These are phyloP conservation scores for Synergus japonicus DNA, from an alignment of 2,888 invertebrate genomes.

Conservation along the genomic window DNA sequence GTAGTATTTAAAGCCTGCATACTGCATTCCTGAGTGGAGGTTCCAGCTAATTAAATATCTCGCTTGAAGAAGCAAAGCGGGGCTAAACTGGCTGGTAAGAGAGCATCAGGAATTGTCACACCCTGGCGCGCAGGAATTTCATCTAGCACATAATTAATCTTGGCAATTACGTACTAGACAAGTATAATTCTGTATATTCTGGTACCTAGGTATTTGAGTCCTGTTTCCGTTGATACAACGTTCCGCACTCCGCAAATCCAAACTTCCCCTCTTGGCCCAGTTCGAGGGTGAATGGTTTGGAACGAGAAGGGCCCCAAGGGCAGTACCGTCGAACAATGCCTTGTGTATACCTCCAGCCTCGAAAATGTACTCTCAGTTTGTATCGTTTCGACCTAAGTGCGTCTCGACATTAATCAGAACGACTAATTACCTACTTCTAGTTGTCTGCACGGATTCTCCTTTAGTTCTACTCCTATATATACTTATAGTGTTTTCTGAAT, in stretches of 20 bases:
- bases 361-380: conserved; percentile 7
- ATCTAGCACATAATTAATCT: conserved; percentile 73
- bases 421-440: not conserved
- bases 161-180: conserved; percentile 67
- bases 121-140: conserved; percentile 67
- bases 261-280: conserved; percentile 36
- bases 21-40: conserved; percentile 37
- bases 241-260: conserved; percentile 58
- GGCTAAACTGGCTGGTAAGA: conserved; percentile 3
- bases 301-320: not conserved
- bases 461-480: not conserved
- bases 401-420: conserved; percentile 11
- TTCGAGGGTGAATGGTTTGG: not conserved
- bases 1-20: conserved; percentile 38
- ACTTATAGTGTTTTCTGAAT: not conserved
- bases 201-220: conserved; percentile 53
- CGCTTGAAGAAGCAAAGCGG: conserved; percentile 31
- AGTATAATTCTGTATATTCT: conserved; percentile 63
- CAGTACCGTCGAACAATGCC: not conserved
- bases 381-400: not conserved
- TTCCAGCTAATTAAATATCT: conserved; percentile 57
- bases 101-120: conserved; percentile 61
- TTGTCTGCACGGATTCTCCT: too few relatives aligned
- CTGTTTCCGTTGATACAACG: conserved; percentile 57
- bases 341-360: not conserved